Evolutionary conservation across 1,140 invertebrate genomes (phyloP).

Genomic region (Solenopsis fugax): DNA sequence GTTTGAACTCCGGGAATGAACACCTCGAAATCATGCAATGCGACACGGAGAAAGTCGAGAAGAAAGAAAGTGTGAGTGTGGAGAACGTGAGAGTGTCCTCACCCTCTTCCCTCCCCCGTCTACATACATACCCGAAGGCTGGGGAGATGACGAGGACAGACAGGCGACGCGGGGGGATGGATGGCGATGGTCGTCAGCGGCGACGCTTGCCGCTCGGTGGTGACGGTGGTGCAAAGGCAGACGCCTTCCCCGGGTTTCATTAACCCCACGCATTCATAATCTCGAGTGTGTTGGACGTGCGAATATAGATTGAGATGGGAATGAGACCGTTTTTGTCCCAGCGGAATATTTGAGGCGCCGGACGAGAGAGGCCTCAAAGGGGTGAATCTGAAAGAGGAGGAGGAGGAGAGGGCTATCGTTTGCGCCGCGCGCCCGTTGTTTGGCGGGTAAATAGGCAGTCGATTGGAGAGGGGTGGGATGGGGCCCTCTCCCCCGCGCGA

Average conservation of each 20-base stretch:
- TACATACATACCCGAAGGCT: constrained; percentile 18
- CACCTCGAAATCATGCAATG: neutral
- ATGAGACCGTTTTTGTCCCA: constrained; percentile 84
- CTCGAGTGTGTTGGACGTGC: constrained; percentile 84
- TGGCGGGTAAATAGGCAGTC: constrained; percentile 82
- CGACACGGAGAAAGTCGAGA: constrained; percentile 15
- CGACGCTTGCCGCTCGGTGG: constrained; percentile 68
- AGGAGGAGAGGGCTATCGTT: constrained; percentile 65
- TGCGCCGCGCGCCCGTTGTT: constrained; percentile 70
- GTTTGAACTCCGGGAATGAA: constrained; percentile 65
- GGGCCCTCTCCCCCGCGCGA: neutral
- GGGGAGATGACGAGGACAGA: constrained; percentile 14
- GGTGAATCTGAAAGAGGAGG: constrained; percentile 77
- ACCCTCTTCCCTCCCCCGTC: too few species aligned
- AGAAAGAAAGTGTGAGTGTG: neutral
- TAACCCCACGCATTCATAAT: constrained; percentile 86
- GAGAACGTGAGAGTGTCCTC: neutral
- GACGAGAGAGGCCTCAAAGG: constrained; percentile 73
- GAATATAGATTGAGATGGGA: constrained; percentile 86
- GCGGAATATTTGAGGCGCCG: constrained; percentile 76
- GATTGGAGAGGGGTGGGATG: constrained; percentile 69
- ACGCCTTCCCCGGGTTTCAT: constrained; percentile 84
- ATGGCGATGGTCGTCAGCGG: constrained; percentile 46
- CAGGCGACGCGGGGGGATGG: constrained; percentile 15
- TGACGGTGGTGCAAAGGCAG: constrained; percentile 83